Conservation (phyloP, 2,888 invertebrate genomes). For the Dusona sp. region DNA sequence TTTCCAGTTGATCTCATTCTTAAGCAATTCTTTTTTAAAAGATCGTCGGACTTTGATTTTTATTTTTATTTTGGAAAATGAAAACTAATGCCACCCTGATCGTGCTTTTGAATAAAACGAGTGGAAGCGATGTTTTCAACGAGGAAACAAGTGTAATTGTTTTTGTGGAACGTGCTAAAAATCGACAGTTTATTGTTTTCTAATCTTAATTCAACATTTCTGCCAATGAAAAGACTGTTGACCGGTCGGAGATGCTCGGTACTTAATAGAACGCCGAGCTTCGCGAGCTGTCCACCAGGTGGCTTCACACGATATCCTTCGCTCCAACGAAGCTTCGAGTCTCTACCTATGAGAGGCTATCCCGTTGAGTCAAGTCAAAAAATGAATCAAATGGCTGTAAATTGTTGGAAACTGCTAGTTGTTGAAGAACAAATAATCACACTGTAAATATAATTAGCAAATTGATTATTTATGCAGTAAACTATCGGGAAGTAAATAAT, state of each 20-base stretch:
- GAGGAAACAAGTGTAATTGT: neutral
- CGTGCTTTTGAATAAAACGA: too few species aligned
- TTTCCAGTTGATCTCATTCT: too few species aligned
- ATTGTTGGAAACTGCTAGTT: neutral
- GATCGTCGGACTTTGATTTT: neutral
- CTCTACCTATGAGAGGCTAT: neutral
- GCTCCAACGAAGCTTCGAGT: neutral
- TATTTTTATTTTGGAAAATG: neutral
- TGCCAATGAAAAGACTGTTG: too few species aligned
- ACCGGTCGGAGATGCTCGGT: too few species aligned
- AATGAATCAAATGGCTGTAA: neutral
- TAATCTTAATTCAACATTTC: neutral
- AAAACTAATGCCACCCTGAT: neutral
- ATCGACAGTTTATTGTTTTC: neutral
- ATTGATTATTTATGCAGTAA: neutral
- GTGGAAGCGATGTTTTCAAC: too few species aligned
- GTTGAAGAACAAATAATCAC: neutral
- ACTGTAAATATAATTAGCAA: neutral
- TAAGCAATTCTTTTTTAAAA: neutral
- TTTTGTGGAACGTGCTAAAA: neutral
- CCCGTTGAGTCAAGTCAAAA: too few species aligned
- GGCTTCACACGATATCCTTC: neutral
- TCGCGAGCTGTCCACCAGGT: neutral
- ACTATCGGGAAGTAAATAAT: neutral
- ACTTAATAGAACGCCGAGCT: neutral